Evolutionary conservation across 2,797 vertebrate species (phyloP).

Genomic region (Spinibarbus caldwelli): DNA sequence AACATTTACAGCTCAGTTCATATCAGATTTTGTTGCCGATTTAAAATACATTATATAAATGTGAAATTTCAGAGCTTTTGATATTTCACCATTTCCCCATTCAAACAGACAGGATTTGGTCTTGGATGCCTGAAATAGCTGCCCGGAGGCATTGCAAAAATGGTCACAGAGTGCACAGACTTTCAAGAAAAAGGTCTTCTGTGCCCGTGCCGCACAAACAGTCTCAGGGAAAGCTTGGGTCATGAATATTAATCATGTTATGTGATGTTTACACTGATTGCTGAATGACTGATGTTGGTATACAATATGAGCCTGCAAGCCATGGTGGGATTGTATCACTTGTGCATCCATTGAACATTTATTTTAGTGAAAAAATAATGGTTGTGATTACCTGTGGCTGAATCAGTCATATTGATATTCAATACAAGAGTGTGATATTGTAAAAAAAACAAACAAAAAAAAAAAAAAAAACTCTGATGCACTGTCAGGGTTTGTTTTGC

Average conservation of each 20-base stretch:
- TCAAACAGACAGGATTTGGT: too few relatives aligned
- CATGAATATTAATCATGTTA: neutral
- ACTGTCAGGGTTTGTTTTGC: neutral
- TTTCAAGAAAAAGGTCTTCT: neutral
- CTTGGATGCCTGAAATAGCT: neutral
- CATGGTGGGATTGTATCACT: neutral
- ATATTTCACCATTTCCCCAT: too few relatives aligned
- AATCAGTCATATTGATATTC: neutral
- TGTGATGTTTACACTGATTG: neutral
- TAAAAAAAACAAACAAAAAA: too few relatives aligned
- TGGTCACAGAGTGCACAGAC: neutral
- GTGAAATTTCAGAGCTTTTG: too few relatives aligned
- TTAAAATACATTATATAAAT: neutral
- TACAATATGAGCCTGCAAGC: too few relatives aligned
- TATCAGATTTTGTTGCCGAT: neutral
- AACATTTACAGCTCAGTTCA: too few relatives aligned
- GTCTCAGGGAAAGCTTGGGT: neutral
- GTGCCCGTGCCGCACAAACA: neutral
- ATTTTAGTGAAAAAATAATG: neutral
- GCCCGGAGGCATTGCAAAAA: neutral
- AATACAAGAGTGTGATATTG: neutral
- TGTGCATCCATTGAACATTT: neutral
- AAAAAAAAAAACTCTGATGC: neutral
- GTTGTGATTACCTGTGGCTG: neutral
- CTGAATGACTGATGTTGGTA: too few relatives aligned